These are phyloP conservation scores for Prochilodus magdalenae DNA, from an alignment of 2,113 vertebrate species.

Conservation along the genomic window DNA sequence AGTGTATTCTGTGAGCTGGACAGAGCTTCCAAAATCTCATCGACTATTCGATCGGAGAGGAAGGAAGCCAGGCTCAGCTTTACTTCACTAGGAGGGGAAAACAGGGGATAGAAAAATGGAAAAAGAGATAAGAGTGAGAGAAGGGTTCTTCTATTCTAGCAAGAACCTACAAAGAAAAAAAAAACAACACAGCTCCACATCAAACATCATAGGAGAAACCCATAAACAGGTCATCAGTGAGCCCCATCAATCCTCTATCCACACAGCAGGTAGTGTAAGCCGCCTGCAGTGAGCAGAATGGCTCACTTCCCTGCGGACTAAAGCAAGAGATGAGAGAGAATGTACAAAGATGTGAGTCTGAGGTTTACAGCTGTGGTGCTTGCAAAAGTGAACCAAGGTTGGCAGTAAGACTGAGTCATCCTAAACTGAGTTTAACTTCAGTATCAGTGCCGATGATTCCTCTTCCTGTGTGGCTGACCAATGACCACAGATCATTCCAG, in stretches of 20 bases:
- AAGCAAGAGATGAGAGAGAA: neutral
- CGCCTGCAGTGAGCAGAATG: neutral
- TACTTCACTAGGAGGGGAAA: conserved; percentile 79
- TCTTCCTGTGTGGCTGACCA: neutral
- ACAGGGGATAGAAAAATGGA: neutral
- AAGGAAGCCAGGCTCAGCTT: conserved; percentile 96
- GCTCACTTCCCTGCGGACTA: neutral
- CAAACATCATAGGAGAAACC: neutral
- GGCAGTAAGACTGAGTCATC: neutral
- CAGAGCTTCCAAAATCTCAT: conserved; percentile 92
- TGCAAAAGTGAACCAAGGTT: neutral
- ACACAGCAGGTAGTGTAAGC: neutral
- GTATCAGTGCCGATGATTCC: neutral
- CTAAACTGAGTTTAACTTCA: neutral
- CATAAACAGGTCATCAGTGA: neutral
- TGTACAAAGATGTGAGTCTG: neutral
- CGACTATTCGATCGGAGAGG: conserved; percentile 95
- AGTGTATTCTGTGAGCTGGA: conserved; percentile 77
- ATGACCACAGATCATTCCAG: neutral
- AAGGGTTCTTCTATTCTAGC: neutral
- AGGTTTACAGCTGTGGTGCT: too few relatives aligned
- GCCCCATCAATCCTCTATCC: neutral
- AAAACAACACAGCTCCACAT: neutral
- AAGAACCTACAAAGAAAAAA: neutral
- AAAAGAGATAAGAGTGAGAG: neutral